Percentiles rank a stretch among this genome's conserved stretches.
phyloP scores from a whole-genome alignment of 2,888 invertebrate species.

The Nowickia ferox region DNA sequence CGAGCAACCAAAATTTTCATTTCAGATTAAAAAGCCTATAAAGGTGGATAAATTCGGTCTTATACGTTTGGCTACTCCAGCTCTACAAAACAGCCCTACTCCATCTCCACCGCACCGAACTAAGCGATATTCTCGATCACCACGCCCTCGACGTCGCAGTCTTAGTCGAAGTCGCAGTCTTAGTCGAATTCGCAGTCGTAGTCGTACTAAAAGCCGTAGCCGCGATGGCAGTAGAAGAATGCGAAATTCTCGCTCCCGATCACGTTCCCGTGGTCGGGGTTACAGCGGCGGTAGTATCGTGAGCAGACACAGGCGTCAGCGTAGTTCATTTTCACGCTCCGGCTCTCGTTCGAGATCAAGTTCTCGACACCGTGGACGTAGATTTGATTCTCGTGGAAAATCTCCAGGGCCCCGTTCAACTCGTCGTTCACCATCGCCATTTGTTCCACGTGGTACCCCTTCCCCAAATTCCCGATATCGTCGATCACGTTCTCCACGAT shows the following conservation, averaged over 20 bases:
- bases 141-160: slow-evolving; percentile 69
- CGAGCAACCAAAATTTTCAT: slow-evolving; percentile 77
- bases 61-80: slow-evolving; percentile 86
- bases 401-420: slow-evolving; percentile 80
- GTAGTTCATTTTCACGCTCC: slow-evolving; percentile 77
- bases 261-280: slow-evolving; percentile 73
- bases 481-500: slow-evolving; percentile 82
- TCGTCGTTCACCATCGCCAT: slow-evolving; percentile 72
- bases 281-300: slow-evolving; percentile 51
- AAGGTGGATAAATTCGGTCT: slow-evolving; percentile 90
- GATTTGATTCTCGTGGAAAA: slow-evolving; percentile 72
- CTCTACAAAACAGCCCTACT: slow-evolving; percentile 76
- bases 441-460: slow-evolving; percentile 87
- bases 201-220: neutral
- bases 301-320: slow-evolving; percentile 73
- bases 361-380: slow-evolving; percentile 73
- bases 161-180: slow-evolving; percentile 73
- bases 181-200: slow-evolving; percentile 77
- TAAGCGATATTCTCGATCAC: slow-evolving; percentile 74
- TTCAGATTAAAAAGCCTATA: slow-evolving; percentile 83
- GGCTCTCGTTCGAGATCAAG: slow-evolving; percentile 71
- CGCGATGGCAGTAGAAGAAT: slow-evolving; percentile 46
- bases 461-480: slow-evolving; percentile 81
- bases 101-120: slow-evolving; percentile 62
- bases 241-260: slow-evolving; percentile 72